phyloP scores from a whole-genome alignment of 1,140 invertebrate genomes.

The Heliothis subflexa region DNA sequence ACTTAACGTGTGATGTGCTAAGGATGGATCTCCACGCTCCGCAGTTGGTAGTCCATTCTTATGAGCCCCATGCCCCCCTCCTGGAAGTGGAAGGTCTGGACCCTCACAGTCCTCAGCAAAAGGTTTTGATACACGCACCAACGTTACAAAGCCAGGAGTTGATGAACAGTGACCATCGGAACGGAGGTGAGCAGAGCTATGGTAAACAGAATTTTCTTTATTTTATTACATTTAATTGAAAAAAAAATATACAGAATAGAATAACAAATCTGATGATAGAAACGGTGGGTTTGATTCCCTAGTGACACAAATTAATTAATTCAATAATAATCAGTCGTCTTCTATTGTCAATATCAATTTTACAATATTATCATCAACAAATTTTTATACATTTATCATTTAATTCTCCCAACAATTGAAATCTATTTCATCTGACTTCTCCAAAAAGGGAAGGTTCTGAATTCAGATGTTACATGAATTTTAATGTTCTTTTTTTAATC shows the following conservation, averaged over 20 bases:
- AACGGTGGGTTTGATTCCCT: too few species aligned
- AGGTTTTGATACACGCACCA: constrained; percentile 78
- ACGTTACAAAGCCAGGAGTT: constrained; percentile 77
- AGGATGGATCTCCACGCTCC: constrained; percentile 80
- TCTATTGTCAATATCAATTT: constrained; percentile 6
- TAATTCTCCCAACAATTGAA: background rate
- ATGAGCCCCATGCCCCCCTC: constrained; percentile 77
- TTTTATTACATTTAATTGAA: background rate
- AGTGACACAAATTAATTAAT: too few species aligned
- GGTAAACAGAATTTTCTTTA: constrained; percentile 11
- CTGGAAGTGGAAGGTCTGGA: constrained; percentile 80
- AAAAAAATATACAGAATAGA: too few species aligned
- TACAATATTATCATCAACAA: background rate
- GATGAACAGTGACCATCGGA: constrained; percentile 76
- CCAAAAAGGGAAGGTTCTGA: too few species aligned
- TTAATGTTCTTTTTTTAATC: too few species aligned
- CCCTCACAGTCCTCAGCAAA: constrained; percentile 81
- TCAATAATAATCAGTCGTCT: too few species aligned
- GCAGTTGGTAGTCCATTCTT: constrained; percentile 76
- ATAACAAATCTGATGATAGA: too few species aligned
- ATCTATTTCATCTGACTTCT: too few species aligned
- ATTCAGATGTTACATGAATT: too few species aligned
- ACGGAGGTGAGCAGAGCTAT: constrained; percentile 72
- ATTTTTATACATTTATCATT: background rate
- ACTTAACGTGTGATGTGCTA: constrained; percentile 57